Percentiles rank a stretch among this genome's conserved stretches.
Conservation (phyloP, 2,113 vertebrate species). For the Fregata magnificens region DNA sequence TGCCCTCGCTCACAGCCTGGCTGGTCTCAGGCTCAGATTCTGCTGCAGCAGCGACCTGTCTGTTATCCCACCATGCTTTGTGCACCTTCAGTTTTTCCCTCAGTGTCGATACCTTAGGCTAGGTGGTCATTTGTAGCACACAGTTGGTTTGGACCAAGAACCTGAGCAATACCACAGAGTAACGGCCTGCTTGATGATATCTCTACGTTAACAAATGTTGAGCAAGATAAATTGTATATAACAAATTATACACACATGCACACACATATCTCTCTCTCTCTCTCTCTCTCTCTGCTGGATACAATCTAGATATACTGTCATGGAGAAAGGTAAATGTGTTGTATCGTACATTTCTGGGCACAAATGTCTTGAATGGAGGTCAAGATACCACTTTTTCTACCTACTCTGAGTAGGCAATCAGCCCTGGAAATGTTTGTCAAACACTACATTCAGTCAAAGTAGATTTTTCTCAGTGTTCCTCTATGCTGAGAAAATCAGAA, state of each 20-base stretch:
- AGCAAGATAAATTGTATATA: neutral
- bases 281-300: no score
- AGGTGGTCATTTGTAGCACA: no score
- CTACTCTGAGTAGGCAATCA: neutral
- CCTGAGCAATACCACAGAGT: neutral
- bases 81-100: neutral
- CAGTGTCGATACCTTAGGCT: rapidly evolving
- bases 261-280: no score
- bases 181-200: neutral
- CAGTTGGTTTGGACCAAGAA: neutral
- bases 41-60: neutral
- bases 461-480: neutral
- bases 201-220: neutral
- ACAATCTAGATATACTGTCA: no score
- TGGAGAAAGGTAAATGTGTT: no score
- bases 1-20: neutral
- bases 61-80: neutral
- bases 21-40: neutral
- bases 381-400: no score
- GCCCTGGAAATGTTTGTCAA: neutral
- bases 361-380: neutral
- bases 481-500: neutral
- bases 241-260: no score
- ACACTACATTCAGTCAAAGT: neutral
- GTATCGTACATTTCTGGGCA: neutral